Base-by-base conservation (phyloP, 1,140 invertebrate genomes). In the Glossosoma conforme region DNA sequence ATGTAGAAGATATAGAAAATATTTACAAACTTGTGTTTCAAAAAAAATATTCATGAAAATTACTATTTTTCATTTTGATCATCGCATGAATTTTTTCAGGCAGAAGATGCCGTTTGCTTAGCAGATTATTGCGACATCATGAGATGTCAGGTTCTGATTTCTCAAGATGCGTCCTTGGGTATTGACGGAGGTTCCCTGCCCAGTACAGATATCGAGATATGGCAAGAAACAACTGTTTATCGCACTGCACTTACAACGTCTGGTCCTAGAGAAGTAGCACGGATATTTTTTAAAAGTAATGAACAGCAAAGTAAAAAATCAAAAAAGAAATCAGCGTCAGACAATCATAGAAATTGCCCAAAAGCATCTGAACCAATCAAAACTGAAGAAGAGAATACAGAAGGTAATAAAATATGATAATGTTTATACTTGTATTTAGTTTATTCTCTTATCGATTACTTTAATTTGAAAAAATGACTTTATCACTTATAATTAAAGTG, bases 71-170 rank as follows among this genome's bases (percentile, higher is more conserved):
- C n/a, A n/a, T n/a, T n/a, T n/a, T n/a, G n/a, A n/a, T n/a, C n/a
- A n/a, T n/a, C n/a, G n/a, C n/a, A n/a, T n/a, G n/a, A 1, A 13
- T 15, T 20, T 40, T 52, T 58, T 18, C 62, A 94, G 90, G 87
- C 83, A 28, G 87, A 92, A 71, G 89, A 93, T 65, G 84, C 89
- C 38, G 85, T 95, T 58, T 96, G 93, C 67, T 74, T 95, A 54
- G 89, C 91, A 32, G 91, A 95, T 65, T 95, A 89, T 66, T 97
- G 93, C 77, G 92, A 96, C 71, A 89, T 96, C 56, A 93, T 95
- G 84, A 79, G 93, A 52, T 97, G 92, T 71, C 89, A 94, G 64
- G 88, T 96, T 11, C 72, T 93, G 45, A 76, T 82, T 45, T 83
- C 82, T 41, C 82, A 86, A 61, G 85, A 89, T 58, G 74, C 78